Evolutionary conservation across 2,888 invertebrate genomes (phyloP).

Genomic region (Clanis bilineata): DNA sequence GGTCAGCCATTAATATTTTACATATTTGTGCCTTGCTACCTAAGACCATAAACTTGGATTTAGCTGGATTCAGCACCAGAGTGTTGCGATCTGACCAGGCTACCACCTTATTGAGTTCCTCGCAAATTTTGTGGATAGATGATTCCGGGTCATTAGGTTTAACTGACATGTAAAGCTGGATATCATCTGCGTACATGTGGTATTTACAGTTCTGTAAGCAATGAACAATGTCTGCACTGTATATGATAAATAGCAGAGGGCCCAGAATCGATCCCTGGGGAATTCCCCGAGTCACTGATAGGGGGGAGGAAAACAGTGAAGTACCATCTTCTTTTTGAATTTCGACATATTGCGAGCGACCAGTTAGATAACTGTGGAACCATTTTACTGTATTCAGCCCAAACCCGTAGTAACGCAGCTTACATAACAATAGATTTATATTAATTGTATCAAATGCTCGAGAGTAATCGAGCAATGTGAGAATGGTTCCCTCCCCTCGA

Average conservation of each 20-base stretch:
- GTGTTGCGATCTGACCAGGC: too few species aligned
- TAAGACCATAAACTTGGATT: too few species aligned
- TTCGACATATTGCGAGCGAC: constrained; percentile 21
- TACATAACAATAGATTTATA: constrained; percentile 20
- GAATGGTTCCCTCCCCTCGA: constrained; percentile 21
- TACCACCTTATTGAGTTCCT: too few species aligned
- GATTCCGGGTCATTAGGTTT: too few species aligned
- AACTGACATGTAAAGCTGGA: not conserved
- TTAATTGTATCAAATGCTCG: constrained; percentile 29
- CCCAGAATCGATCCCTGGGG: constrained; percentile 23
- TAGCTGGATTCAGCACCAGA: too few species aligned
- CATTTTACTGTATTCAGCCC: constrained; percentile 16
- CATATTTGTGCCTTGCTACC: too few species aligned
- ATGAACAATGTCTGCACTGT: not conserved
- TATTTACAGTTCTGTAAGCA: not conserved
- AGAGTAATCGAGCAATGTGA: constrained; percentile 27
- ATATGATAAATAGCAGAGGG: not conserved
- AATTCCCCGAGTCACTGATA: not conserved
- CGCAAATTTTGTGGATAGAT: too few species aligned
- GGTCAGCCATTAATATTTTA: too few species aligned
- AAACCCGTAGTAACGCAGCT: constrained; percentile 26
- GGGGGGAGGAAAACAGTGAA: not conserved
- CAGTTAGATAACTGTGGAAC: constrained; percentile 25
- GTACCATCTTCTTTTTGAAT: not conserved
- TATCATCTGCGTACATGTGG: too few species aligned